Evolutionary conservation across 2,113 vertebrate species (phyloP).

Genomic region (Campylorhamphus procurvoides): DNA sequence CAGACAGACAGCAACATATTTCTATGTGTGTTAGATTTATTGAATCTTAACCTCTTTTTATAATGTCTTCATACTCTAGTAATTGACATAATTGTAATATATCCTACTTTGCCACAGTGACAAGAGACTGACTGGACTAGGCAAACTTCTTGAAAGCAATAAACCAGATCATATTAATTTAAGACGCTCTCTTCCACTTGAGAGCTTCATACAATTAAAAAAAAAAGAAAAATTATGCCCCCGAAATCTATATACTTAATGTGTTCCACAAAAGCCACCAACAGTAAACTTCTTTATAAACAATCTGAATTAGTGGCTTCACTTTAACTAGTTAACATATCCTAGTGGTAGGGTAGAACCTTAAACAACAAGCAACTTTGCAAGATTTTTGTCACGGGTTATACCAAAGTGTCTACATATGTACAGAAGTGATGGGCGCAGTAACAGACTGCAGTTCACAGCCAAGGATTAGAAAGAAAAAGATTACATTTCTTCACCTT

Average conservation of each 20-base stretch:
- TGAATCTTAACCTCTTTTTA: neutral
- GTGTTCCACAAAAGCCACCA: constrained; percentile 21
- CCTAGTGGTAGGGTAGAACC: neutral
- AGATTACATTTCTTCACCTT: neutral
- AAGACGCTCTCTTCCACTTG: neutral
- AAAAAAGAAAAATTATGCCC: neutral
- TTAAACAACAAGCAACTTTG: constrained; percentile 1
- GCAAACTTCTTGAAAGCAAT: neutral
- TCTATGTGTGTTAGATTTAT: neutral
- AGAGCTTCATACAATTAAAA: neutral
- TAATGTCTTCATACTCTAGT: neutral
- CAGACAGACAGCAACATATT: neutral
- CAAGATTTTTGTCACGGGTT: constrained; percentile 31
- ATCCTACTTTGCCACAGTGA: neutral
- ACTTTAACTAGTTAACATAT: neutral
- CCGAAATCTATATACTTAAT: neutral
- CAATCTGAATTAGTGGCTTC: constrained; percentile 10
- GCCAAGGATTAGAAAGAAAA: neutral
- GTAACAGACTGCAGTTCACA: neutral
- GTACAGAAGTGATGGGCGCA: neutral
- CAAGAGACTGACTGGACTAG: neutral
- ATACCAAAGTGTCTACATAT: neutral
- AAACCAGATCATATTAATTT: neutral
- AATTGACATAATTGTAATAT: neutral
- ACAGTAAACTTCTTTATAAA: constrained; percentile 2